phyloP scores from a whole-genome alignment of 2,797 vertebrate species.

The Myiotriccus ornatus region DNA sequence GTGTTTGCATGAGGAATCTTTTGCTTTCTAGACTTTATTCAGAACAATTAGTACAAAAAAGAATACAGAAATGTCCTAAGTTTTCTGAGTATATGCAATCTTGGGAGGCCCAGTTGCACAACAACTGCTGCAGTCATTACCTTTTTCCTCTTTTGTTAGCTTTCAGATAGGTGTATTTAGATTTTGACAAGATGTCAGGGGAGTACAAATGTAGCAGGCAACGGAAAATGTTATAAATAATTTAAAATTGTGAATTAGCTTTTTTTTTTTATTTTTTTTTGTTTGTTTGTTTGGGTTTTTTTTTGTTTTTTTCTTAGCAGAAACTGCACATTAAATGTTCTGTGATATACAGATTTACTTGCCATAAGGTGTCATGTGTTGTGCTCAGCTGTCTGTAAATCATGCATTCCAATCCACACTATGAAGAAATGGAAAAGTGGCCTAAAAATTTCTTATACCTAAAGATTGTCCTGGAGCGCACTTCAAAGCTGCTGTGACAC shows the following conservation, averaged over 20 bases:
- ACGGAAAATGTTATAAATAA: neutral
- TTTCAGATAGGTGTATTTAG: neutral
- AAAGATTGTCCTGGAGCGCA: neutral
- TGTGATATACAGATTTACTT: neutral
- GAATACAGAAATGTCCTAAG: neutral
- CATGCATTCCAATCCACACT: neutral
- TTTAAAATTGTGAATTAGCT: neutral
- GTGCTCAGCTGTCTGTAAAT: neutral
- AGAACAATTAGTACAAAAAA: neutral
- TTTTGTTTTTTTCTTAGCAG: neutral
- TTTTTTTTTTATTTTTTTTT: neutral
- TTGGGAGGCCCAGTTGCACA: neutral
- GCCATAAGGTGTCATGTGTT: neutral
- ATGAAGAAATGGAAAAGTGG: neutral
- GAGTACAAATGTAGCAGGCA: neutral
- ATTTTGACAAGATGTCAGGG: neutral
- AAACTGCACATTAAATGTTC: neutral
- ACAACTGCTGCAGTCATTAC: neutral
- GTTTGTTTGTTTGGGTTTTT: too few relatives aligned
- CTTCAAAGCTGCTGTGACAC: neutral
- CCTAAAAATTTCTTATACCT: neutral
- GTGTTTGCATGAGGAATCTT: neutral
- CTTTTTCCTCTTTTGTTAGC: neutral
- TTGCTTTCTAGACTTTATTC: neutral
- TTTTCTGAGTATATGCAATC: neutral